These are phyloP conservation scores for Argyra leucocephala DNA, from an alignment of 2,888 invertebrate genomes.

Conservation along the genomic window DNA sequence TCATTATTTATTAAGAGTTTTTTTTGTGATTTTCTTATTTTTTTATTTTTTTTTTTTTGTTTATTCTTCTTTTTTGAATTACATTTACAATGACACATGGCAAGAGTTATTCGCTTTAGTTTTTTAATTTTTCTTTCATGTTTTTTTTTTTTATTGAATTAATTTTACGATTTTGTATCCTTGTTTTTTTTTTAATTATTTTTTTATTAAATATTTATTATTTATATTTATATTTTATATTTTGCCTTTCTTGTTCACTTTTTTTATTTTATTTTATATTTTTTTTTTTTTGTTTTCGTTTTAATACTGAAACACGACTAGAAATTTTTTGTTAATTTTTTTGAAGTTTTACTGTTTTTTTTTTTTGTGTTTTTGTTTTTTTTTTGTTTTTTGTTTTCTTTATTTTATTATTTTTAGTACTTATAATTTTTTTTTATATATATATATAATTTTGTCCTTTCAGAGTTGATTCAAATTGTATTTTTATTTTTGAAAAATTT, in stretches of 20 bases:
- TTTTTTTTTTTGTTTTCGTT: constrained; percentile 30
- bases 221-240: neutral
- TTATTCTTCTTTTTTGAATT: constrained; percentile 3
- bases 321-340: constrained; percentile 30
- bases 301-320: constrained; percentile 43
- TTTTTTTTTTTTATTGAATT: neutral
- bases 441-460: too few species aligned
- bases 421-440: neutral
- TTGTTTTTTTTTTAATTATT: constrained; percentile 2
- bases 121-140: neutral
- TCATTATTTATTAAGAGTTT: neutral
- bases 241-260: neutral
- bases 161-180: neutral
- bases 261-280: constrained; percentile 15
- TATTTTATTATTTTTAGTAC: neutral
- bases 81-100: constrained; percentile 13
- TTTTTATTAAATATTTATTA: constrained; percentile 7
- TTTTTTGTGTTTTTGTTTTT: neutral
- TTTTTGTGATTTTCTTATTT: neutral
- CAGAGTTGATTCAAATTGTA: too few species aligned
- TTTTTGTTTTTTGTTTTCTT: constrained; percentile 4
- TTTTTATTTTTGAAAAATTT: too few species aligned
- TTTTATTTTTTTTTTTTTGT: neutral
- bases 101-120: constrained; percentile 10
- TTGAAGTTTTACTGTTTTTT: neutral